These are phyloP conservation scores for Forficula auricularia DNA, from an alignment of 1,140 invertebrate genomes.

Conservation along the genomic window DNA sequence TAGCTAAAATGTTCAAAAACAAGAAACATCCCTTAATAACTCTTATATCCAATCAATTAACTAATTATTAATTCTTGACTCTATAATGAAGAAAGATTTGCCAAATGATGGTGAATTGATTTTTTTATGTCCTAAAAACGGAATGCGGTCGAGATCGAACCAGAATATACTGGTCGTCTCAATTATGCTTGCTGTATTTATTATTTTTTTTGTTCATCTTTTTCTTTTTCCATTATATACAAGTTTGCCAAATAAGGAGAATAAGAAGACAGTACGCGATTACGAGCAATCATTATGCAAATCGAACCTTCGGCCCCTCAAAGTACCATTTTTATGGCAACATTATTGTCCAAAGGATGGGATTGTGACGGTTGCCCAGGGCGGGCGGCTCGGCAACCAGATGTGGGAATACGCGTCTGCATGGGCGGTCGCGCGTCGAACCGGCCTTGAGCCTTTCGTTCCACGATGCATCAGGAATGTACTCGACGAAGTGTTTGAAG, in stretches of 20 bases:
- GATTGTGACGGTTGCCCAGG: constrained; percentile 36
- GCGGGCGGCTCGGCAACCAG: constrained; percentile 42
- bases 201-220: constrained; percentile 38
- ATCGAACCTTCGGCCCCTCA: constrained; percentile 26
- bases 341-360: constrained; percentile 23
- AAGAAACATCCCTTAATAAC: too few species aligned
- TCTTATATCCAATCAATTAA: too few species aligned
- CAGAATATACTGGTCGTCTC: constrained; percentile 38
- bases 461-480: constrained; percentile 35
- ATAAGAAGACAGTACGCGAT: constrained; percentile 16
- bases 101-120: too few species aligned
- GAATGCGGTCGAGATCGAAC: constrained; percentile 17
- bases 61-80: too few species aligned
- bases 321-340: constrained; percentile 21
- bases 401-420: constrained; percentile 46
- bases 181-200: constrained; percentile 35
- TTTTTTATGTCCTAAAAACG: too few species aligned
- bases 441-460: constrained; percentile 37
- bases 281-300: constrained; percentile 34
- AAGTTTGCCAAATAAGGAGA: constrained; percentile 25
- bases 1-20: too few species aligned
- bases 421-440: constrained; percentile 35
- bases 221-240: constrained; percentile 41
- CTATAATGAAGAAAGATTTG: too few species aligned
- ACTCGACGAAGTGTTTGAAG: constrained; percentile 34